Conservation (phyloP, 2,797 vertebrate species). For the Sparidentex hasta region DNA sequence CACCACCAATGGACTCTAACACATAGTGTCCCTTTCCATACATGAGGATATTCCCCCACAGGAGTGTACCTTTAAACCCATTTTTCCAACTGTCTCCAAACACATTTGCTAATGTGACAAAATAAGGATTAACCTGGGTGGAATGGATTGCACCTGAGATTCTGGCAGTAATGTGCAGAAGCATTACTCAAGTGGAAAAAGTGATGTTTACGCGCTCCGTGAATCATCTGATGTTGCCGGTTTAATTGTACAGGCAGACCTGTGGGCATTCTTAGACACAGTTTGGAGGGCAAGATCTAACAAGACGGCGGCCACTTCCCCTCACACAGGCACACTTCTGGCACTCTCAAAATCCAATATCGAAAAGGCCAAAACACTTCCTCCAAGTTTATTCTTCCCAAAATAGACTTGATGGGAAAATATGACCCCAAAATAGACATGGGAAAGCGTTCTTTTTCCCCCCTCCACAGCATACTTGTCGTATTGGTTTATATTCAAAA, state of each 20-base stretch:
- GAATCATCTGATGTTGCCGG: conserved; percentile 67
- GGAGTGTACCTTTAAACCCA: conserved; percentile 3
- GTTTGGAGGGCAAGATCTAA: conserved; percentile 75
- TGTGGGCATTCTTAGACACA: conserved; percentile 56
- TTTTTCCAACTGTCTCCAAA: conserved; percentile 18
- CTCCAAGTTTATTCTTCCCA: conserved; percentile 49
- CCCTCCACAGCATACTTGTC: conserved; percentile 36
- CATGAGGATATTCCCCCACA: conserved; percentile 15
- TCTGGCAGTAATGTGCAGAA: conserved; percentile 41
- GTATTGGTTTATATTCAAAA: conserved; percentile 44
- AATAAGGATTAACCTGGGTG: conserved; percentile 52
- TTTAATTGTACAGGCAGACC: conserved; percentile 73
- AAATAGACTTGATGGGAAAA: conserved; percentile 61
- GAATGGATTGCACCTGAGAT: conserved; percentile 45
- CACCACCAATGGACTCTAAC: not conserved
- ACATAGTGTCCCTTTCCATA: conserved; percentile 8
- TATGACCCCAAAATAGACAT: conserved; percentile 55
- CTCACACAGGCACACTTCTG: conserved; percentile 58
- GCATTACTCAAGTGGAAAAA: conserved; percentile 69
- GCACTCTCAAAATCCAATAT: conserved; percentile 54
- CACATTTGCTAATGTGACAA: conserved; percentile 36
- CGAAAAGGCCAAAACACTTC: conserved; percentile 56
- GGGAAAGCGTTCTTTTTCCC: conserved; percentile 29
- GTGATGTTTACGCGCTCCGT: conserved; percentile 66
- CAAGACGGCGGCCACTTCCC: conserved; percentile 66